Evolutionary conservation across 2,888 invertebrate species (phyloP).

Genomic region (Seladonia tumulorum): DNA sequence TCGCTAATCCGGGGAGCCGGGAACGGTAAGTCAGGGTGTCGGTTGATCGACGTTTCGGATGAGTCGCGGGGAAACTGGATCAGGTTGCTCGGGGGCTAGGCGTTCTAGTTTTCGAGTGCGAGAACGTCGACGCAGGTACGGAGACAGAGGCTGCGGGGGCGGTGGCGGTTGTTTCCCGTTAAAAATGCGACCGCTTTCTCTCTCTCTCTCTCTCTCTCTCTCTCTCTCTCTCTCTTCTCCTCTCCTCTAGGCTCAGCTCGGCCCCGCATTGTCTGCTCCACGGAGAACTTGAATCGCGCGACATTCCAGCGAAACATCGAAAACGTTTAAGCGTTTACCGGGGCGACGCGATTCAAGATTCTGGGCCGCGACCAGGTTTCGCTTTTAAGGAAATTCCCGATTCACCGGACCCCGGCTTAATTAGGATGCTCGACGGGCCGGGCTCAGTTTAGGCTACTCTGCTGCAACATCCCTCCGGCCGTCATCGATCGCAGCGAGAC

Average conservation of each 20-base stretch:
- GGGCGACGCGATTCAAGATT: slow-evolving; percentile 32
- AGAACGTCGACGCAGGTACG: slow-evolving; percentile 43
- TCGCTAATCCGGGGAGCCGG: background rate
- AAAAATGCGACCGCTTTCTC: slow-evolving; percentile 42
- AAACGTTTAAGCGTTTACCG: slow-evolving; percentile 46
- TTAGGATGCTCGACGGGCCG: slow-evolving; percentile 6
- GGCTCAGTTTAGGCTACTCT: background rate
- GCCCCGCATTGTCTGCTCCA: slow-evolving; percentile 38
- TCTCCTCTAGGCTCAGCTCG: background rate
- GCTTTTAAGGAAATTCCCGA: slow-evolving; percentile 27
- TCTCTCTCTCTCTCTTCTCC: background rate
- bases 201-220: background rate
- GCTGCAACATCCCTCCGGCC: background rate
- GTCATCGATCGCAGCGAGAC: background rate
- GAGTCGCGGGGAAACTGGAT: slow-evolving; percentile 53
- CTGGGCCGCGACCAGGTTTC: slow-evolving; percentile 18
- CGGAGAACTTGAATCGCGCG: slow-evolving; percentile 37
- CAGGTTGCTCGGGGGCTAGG: slow-evolving; percentile 52
- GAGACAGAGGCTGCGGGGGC: background rate
- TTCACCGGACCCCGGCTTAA: slow-evolving; percentile 8
- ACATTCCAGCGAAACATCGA: slow-evolving; percentile 50
- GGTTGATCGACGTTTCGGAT: slow-evolving; percentile 52
- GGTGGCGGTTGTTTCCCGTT: slow-evolving; percentile 43
- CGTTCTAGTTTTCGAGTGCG: slow-evolving; percentile 58
- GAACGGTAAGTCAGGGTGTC: background rate